Evolutionary conservation across 2,113 vertebrate genomes (phyloP).

Genomic region (Tenrec ecaudatus): DNA sequence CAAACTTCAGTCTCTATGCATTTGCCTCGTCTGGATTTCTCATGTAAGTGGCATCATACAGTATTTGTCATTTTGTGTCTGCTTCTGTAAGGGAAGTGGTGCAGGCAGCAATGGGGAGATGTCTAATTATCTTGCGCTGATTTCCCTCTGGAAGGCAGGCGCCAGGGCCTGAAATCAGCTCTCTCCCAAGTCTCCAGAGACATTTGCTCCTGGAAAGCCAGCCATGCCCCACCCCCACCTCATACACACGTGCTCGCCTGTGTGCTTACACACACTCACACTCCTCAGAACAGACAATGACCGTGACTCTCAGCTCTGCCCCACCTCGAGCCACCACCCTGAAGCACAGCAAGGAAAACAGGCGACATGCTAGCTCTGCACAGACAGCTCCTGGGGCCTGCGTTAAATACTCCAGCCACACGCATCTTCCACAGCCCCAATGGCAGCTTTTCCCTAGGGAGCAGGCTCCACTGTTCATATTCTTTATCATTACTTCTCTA

Average conservation of each 20-base stretch:
- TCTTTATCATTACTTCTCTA: conserved; percentile 48
- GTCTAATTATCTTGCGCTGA: conserved; percentile 82
- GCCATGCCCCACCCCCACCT: neutral
- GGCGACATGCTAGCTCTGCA: neutral
- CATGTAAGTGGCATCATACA: neutral
- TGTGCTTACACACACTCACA: neutral
- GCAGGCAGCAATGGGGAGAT: neutral
- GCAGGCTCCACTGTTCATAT: conserved; percentile 48
- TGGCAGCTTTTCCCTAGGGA: conserved; percentile 32
- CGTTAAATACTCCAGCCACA: conserved; percentile 53
- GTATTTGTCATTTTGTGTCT: neutral
- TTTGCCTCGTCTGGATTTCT: neutral
- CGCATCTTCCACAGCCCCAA: neutral
- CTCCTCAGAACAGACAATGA: neutral
- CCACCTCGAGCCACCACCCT: neutral
- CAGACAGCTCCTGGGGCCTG: neutral
- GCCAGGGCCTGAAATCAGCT: conserved; percentile 78
- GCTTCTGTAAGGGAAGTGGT: neutral
- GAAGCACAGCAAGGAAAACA: neutral
- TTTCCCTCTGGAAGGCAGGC: conserved; percentile 81
- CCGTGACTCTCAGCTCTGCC: neutral
- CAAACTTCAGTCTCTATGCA: neutral
- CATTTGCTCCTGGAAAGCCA: conserved; percentile 30
- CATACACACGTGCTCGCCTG: neutral
- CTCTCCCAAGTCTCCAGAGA: conserved; percentile 18